phyloP scores from a whole-genome alignment of 2,113 vertebrate genomes.

The Micromys minutus region DNA sequence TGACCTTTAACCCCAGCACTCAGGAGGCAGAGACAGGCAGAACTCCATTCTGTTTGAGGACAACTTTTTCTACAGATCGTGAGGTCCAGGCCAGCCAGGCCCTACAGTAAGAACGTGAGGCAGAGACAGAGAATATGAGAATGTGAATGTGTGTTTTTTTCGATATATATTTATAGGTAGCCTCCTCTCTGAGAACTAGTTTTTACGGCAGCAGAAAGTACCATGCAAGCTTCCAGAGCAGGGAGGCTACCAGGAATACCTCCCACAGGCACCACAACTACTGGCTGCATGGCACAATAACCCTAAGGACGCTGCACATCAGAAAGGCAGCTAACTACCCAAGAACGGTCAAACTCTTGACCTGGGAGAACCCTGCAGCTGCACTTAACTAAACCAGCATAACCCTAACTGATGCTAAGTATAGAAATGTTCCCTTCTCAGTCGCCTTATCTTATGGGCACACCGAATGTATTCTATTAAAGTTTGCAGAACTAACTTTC shows the following conservation, averaged over 20 bases:
- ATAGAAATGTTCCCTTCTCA: too few species aligned
- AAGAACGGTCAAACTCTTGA: background rate
- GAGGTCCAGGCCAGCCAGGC: background rate
- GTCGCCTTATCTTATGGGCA: too few species aligned
- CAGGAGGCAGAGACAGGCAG: background rate
- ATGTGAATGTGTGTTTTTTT: background rate
- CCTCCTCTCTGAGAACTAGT: background rate
- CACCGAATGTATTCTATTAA: background rate
- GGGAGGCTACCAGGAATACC: background rate
- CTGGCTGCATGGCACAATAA: background rate
- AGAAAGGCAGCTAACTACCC: background rate
- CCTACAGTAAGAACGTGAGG: background rate
- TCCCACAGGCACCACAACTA: background rate
- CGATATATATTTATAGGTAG: background rate
- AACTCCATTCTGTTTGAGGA: background rate
- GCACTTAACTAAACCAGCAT: background rate
- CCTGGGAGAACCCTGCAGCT: background rate
- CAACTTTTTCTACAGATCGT: background rate
- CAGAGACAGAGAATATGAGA: background rate
- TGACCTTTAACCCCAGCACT: background rate
- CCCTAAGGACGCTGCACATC: background rate
- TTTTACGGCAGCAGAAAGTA: background rate
- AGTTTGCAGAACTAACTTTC: too few species aligned
- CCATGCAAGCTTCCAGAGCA: background rate
- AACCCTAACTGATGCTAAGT: background rate